phyloP scores from a whole-genome alignment of 2,113 vertebrate genomes.

The Psittacula cyanocephala region DNA sequence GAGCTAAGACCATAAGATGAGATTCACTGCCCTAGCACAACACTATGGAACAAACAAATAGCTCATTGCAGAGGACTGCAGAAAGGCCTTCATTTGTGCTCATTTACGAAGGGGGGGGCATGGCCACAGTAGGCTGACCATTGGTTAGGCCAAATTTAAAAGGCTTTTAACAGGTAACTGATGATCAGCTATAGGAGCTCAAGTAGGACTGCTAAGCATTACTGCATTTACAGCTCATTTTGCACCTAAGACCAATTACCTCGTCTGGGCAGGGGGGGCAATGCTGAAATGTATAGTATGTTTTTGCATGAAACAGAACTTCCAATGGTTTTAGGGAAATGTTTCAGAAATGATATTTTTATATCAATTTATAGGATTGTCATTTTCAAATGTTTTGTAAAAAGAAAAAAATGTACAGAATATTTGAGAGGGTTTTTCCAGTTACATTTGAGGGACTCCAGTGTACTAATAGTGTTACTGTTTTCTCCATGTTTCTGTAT shows the following conservation, averaged over 20 bases:
- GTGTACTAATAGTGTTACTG: neutral
- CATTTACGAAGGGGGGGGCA: neutral
- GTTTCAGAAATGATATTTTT: neutral
- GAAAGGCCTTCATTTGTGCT: neutral
- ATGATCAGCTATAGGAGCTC: neutral
- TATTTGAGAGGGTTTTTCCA: neutral
- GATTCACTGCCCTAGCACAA: neutral
- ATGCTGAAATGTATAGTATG: neutral
- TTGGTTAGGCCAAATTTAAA: neutral
- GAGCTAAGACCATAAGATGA: neutral
- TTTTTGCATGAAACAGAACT: neutral
- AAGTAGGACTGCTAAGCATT: neutral
- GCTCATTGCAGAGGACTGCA: neutral
- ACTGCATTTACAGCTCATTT: neutral
- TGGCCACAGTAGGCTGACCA: neutral
- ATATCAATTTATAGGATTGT: neutral
- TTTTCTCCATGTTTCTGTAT: neutral
- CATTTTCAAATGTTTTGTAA: slow-evolving; percentile 32
- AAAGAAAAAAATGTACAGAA: neutral
- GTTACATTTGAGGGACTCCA: neutral
- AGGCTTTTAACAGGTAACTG: neutral
- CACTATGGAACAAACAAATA: neutral
- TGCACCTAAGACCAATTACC: neutral
- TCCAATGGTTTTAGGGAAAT: neutral
- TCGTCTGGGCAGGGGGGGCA: neutral